Percentiles rank a stretch among this genome's conserved stretches.
phyloP scores from a whole-genome alignment of 2,888 invertebrate genomes.

The Trissolcus japonicus region DNA sequence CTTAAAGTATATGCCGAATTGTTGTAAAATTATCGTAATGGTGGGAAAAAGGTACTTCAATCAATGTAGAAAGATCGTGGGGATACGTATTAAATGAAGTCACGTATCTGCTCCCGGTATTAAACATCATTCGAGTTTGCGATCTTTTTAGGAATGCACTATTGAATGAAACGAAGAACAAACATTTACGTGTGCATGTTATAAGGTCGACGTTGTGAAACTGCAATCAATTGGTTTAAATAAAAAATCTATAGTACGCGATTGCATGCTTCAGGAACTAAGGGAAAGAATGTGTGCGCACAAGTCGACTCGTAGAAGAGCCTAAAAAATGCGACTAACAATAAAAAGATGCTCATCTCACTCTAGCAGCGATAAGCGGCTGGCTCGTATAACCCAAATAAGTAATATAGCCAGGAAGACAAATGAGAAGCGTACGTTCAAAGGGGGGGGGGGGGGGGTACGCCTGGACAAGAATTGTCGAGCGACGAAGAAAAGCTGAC shows the following conservation, averaged over 20 bases:
- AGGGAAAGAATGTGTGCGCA: not conserved
- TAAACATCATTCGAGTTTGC: conserved; percentile 60
- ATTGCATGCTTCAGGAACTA: too few relatives aligned
- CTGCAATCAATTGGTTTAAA: conserved; percentile 22
- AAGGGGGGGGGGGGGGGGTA: conserved; percentile 8
- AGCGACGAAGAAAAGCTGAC: conserved; percentile 43
- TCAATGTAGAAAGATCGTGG: conserved; percentile 69
- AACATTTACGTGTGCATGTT: not conserved
- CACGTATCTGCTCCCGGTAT: conserved; percentile 70
- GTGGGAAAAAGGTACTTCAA: conserved; percentile 59
- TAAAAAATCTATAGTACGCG: not conserved
- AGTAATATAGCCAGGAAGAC: conserved; percentile 54
- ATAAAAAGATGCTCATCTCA: conserved; percentile 50
- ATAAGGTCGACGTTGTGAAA: not conserved
- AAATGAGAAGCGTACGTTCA: conserved; percentile 56
- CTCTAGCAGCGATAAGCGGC: conserved; percentile 47
- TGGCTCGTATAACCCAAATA: conserved; percentile 48
- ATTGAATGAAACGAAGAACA: conserved; percentile 6
- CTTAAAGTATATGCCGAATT: conserved; percentile 30
- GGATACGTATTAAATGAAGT: conserved; percentile 75
- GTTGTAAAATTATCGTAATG: conserved; percentile 54
- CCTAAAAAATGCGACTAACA: conserved; percentile 40
- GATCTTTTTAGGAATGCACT: conserved; percentile 9
- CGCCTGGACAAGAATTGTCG: conserved; percentile 31
- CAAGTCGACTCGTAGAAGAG: conserved; percentile 30